Evolutionary conservation across 2,888 invertebrate genomes (phyloP), one percentile per base, ranked within the genome.

Genomic region (Diachrysia chrysitis): DNA sequence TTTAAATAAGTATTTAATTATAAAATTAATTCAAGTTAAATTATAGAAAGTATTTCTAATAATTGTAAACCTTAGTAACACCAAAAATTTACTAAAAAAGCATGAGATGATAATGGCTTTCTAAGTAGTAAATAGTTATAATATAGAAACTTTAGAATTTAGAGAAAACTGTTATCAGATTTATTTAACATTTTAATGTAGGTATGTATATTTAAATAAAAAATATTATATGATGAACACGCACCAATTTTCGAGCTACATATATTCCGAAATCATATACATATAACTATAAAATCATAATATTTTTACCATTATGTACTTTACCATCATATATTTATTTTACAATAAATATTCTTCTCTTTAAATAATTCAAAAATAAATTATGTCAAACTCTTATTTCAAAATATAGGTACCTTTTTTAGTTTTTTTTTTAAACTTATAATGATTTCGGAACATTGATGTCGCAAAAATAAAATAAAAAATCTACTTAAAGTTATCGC

Each of bases 61-160:
- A 76, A 67, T 76, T 76, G 63, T 72, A 58, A 63, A 72, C 61
- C 63, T 57, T 55, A 58, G 60, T 19, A 58, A 67, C 62, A 78
- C 25, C 53, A 66, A 71, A 66, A 60, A 54, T 68, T 54, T 32
- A 42, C 54, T 65, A 67, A 69, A 65, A n/a, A 73, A 72, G 67
- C 71, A 69, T 70, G 64, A 71, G 42, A 76, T 72, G 65, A 56
- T 32, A 66, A 69, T 71, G 58, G 58, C 35, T 60, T 77, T 23
- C 32, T 61, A 71, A 32, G 54, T 72, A 73, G 66, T 77, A 74
- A 72, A 79, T 73, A 71, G 69, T 73, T 74, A 68, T 74, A 74
- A 21, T 75, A 71, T 69, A 79, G 64, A 82, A 77, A 66, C 48
- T 73, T 73, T 78, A 76, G 65, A 73, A 78, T 81, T 73, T 71